Evolutionary conservation across 2,888 invertebrate species (phyloP).

Genomic region (Ennomos erosarius): DNA sequence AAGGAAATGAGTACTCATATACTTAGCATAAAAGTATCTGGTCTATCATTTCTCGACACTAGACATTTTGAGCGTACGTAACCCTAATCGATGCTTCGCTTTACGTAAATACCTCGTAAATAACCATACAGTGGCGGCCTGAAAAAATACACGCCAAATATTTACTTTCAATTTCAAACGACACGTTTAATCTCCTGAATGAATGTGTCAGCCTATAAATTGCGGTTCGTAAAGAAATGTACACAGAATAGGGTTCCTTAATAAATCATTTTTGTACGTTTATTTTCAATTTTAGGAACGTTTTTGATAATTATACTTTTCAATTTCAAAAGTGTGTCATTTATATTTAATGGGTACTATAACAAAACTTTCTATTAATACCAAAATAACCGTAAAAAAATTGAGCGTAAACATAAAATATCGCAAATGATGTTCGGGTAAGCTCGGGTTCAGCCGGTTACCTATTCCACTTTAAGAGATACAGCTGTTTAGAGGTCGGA

Average conservation of each 20-base stretch:
- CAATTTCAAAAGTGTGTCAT: too few species aligned
- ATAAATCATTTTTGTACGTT: slow-evolving; percentile 20
- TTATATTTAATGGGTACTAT: too few species aligned
- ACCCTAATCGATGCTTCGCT: slow-evolving; percentile 48
- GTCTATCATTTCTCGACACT: slow-evolving; percentile 7
- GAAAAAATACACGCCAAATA: slow-evolving; percentile 52
- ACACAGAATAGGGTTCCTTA: slow-evolving; percentile 10
- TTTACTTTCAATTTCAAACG: slow-evolving; percentile 61
- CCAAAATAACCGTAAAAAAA: too few species aligned
- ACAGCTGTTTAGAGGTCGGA: too few species aligned
- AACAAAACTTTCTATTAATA: too few species aligned
- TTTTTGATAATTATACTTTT: not conserved
- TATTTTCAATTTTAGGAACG: slow-evolving; percentile 4
- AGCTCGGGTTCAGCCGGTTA: too few species aligned
- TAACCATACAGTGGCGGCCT: slow-evolving; percentile 47
- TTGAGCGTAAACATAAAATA: too few species aligned
- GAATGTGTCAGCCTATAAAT: slow-evolving; percentile 40
- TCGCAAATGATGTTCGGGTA: too few species aligned
- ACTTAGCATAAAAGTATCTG: slow-evolving; percentile 21
- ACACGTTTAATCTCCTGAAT: slow-evolving; percentile 57
- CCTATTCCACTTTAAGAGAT: too few species aligned
- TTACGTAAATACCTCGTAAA: slow-evolving; percentile 47
- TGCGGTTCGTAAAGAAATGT: slow-evolving; percentile 20
- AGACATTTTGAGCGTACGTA: slow-evolving; percentile 8
- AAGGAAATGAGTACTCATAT: slow-evolving; percentile 15